Conservation (phyloP, 2,113 vertebrate species). For the Galemys pyrenaicus region DNA sequence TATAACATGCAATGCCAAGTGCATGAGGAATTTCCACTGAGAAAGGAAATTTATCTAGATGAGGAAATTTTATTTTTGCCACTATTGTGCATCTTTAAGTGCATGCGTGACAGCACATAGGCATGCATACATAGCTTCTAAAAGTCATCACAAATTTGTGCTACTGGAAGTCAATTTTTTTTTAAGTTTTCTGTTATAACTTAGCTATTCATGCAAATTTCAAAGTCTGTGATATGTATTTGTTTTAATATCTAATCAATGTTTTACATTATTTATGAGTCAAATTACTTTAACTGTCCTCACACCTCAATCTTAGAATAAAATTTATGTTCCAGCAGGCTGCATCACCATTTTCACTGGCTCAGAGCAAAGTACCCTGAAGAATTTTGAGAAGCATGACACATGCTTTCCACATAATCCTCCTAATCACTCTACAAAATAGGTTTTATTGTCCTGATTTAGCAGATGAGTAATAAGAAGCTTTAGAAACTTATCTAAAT, state of each 20-base stretch:
- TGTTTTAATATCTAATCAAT: slow-evolving; percentile 57
- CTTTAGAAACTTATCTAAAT: slow-evolving; percentile 28
- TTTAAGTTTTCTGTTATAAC: slow-evolving; percentile 30
- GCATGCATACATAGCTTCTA: neutral
- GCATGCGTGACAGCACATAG: neutral
- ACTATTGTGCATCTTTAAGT: neutral
- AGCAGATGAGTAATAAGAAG: neutral
- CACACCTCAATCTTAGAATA: slow-evolving; percentile 25
- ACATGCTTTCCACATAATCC: neutral
- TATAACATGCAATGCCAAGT: neutral
- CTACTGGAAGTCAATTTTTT: neutral
- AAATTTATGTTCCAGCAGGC: slow-evolving; percentile 40
- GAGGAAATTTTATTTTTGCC: neutral
- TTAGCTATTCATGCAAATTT: slow-evolving; percentile 21
- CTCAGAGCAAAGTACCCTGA: slow-evolving; percentile 17
- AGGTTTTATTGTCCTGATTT: neutral
- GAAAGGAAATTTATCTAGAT: neutral
- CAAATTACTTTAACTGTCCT: slow-evolving; percentile 38
- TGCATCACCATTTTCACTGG: neutral
- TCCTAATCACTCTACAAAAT: neutral
- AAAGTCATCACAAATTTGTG: neutral
- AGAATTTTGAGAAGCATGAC: slow-evolving; percentile 15
- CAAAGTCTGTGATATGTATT: slow-evolving; percentile 2
- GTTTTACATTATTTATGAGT: slow-evolving; percentile 63
- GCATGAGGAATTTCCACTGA: neutral